Base-by-base conservation (phyloP, 2,888 invertebrate species). In the Timandra comae region DNA sequence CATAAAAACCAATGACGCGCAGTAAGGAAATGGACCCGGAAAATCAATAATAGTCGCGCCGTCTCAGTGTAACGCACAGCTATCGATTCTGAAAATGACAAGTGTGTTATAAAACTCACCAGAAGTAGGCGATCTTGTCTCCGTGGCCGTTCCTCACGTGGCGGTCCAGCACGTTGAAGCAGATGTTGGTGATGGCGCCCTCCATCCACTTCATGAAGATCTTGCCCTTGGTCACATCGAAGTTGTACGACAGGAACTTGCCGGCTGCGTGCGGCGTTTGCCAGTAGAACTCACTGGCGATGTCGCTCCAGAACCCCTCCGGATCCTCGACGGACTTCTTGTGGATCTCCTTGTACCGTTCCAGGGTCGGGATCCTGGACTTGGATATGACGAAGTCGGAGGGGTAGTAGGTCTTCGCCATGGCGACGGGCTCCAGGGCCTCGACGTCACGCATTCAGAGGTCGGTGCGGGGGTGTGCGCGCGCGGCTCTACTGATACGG, bases 121-220 rank as follows among this genome's bases (percentile, higher is more conserved):
- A 99, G 73, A 95, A 96, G 81, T 92, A 98, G 10, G 98, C 98
- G 44, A 97, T 89, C 71, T 93, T 95, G 57, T 97, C 95, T 13
- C 96, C 98, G 43, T 92, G 82, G 8, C 97, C 97, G 52, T 91
- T 93, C 59, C 93, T 90, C 33, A 99, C 91, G 75, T 97, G 95
- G 44, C 95, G 90, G 79, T 99, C 99, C 52, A 99, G 85, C 30
- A 96, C 88, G 85, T 99, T 99, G 81, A 97, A 99, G 69, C 95
- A 96, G 45, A 99, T 91, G 75, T 99, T 99, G 23, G 98, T 99
- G 21, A 93, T 91, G 3, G 95, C 95, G 6, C 97, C 98, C 59
- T 95, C 93, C 92, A 99, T 91, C 95, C 97, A 99, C 76, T 95
- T 96, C 27, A 96, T 92, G 56, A 89, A 94, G 53, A 99, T 92